Conservation (phyloP, 2,888 invertebrate genomes). For the Crematogaster levior region DNA sequence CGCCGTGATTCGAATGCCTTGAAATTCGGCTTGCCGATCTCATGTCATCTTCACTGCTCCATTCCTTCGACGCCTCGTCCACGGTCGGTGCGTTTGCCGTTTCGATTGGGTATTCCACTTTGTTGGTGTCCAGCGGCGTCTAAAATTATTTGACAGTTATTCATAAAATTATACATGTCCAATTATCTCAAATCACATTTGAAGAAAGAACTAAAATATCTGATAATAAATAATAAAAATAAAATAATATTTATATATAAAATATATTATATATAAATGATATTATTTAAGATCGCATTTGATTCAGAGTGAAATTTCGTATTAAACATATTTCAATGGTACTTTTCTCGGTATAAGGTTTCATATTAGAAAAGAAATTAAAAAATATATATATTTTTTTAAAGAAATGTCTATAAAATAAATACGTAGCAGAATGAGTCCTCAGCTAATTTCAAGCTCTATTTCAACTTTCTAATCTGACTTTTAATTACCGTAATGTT, state of each 20-base stretch:
- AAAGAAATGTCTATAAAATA: background rate
- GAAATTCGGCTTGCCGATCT: constrained; percentile 39
- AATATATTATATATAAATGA: too few species aligned
- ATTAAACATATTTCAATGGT: background rate
- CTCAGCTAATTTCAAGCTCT: background rate
- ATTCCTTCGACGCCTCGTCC: constrained; percentile 72
- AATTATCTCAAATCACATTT: background rate
- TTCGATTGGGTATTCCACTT: constrained; percentile 26
- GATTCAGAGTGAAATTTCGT: background rate
- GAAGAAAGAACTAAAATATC: background rate
- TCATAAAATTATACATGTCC: background rate
- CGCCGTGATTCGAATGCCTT: constrained; percentile 17
- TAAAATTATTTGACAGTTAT: constrained; percentile 37
- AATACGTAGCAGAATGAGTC: background rate
- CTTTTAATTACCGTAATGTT: constrained; percentile 35
- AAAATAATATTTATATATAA: too few species aligned
- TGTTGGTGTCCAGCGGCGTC: constrained; percentile 54
- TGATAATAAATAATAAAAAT: too few species aligned
- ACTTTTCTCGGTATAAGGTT: background rate
- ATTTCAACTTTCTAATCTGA: background rate
- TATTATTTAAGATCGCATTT: background rate
- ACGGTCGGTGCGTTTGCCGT: constrained; percentile 56
- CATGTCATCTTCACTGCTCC: constrained; percentile 71
- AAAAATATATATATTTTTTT: background rate
- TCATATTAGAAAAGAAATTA: background rate